Conservation (phyloP, 2,113 vertebrate genomes). For the Ursus arctos region DNA sequence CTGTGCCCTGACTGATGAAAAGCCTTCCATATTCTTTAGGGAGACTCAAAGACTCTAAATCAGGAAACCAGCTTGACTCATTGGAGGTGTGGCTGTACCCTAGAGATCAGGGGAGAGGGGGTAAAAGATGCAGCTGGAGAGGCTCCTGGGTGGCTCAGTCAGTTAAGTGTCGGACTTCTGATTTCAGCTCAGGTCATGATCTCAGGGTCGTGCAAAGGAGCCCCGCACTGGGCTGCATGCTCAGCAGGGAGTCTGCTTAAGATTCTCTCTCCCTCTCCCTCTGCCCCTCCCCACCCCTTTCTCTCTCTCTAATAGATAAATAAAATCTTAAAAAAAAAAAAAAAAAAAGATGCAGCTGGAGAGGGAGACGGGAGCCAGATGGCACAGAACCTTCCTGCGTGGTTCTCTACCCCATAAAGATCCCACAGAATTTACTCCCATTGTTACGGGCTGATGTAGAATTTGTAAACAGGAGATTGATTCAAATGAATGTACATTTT, state of each 20-base stretch:
- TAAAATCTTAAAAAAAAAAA: neutral
- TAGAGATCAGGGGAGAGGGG: fast-evolving
- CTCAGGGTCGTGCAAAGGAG: no score
- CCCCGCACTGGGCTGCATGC: no score
- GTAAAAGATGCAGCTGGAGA: neutral
- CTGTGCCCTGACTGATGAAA: neutral
- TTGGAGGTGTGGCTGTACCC: neutral
- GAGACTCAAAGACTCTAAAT: neutral
- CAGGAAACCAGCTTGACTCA: neutral
- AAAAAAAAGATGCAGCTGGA: neutral
- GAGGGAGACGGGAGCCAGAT: neutral
- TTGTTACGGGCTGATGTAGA: neutral
- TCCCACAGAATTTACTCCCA: neutral
- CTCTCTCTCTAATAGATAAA: neutral
- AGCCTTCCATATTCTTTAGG: neutral
- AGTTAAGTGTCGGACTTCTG: no score
- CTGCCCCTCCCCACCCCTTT: neutral
- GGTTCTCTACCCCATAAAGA: neutral
- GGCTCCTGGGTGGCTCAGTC: no score
- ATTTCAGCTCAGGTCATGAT: no score
- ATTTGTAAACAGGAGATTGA: neutral
- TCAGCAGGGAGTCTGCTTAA: no score
- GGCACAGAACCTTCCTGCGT: fast-evolving
- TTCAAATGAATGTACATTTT: neutral
- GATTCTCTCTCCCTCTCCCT: no score